A percentile compares a stretch with the other conserved stretches of the same genome.
Conservation (phyloP, 2,888 invertebrate genomes). For the Sussaba pulchella region DNA sequence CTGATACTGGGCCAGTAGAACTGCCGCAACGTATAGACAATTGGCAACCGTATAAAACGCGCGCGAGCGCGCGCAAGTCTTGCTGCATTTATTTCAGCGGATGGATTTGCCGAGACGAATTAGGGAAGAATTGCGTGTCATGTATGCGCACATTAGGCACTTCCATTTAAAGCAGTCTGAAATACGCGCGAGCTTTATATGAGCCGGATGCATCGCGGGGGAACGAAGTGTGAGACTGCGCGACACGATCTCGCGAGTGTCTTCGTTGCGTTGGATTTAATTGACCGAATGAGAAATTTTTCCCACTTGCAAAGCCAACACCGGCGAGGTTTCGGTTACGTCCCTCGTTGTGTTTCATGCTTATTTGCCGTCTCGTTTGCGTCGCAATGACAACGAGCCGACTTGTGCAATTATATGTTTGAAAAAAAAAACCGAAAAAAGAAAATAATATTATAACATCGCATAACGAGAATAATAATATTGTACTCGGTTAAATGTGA, state of each 20-base stretch:
- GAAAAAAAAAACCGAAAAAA: not conserved
- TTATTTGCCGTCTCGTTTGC: conserved; percentile 21
- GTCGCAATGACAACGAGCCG: not conserved
- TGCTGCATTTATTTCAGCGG: conserved; percentile 4
- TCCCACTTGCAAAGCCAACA: conserved; percentile 33
- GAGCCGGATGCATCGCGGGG: not conserved
- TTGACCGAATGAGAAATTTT: conserved; percentile 54
- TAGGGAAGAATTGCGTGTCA: conserved; percentile 19
- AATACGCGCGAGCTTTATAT: not conserved
- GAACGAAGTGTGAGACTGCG: conserved; percentile 10
- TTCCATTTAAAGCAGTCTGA: not conserved
- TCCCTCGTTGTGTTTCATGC: conserved; percentile 15
- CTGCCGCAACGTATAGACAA: conserved; percentile 14
- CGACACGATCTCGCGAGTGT: not conserved
- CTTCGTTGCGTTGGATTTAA: conserved; percentile 42
- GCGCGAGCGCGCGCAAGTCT: no score
- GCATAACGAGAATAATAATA: conserved; percentile 7
- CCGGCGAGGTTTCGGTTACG: conserved; percentile 41
- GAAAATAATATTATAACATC: conserved; percentile 5
- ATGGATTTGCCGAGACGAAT: conserved; percentile 5
- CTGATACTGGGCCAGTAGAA: not conserved
- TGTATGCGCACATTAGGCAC: conserved; percentile 9
- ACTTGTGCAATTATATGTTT: conserved; percentile 21
- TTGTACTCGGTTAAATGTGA: no score
- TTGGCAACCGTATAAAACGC: conserved; percentile 17